A percentile compares a stretch with the other conserved stretches of the same genome.
Evolutionary conservation across 2,113 vertebrate genomes (phyloP).

Genomic region (Centropus unirufus): DNA sequence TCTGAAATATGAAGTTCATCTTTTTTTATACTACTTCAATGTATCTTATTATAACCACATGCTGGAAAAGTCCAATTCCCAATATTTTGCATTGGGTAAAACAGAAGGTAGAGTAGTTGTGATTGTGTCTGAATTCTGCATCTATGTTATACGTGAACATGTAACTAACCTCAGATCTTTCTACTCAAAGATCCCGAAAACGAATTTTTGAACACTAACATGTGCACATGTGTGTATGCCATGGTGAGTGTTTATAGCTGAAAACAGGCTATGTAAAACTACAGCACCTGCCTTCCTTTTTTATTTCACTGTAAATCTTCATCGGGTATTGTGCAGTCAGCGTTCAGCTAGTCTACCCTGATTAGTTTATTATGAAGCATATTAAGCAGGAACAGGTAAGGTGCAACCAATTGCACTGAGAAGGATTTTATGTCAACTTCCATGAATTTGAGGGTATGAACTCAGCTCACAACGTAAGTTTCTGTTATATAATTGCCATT

Average conservation of each 20-base stretch:
- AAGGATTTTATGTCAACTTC: constrained; percentile 60
- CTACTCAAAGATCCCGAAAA: not conserved
- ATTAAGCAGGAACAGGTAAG: constrained; percentile 39
- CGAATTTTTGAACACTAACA: not conserved
- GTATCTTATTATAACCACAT: not conserved
- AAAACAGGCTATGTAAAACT: not conserved
- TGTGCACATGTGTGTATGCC: accelerated
- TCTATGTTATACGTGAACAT: accelerated
- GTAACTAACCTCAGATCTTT: not conserved
- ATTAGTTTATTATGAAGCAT: constrained; percentile 22
- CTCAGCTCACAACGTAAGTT: constrained; percentile 24
- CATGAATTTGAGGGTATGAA: not conserved
- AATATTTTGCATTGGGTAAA: not conserved
- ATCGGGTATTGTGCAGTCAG: not conserved
- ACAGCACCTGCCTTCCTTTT: not conserved
- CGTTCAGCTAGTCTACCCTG: constrained; percentile 12
- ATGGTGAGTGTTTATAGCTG: not conserved
- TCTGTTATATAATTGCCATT: constrained; percentile 51
- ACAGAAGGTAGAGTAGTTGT: not conserved
- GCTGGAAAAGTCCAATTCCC: not conserved
- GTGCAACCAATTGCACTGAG: constrained; percentile 8
- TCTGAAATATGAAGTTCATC: not conserved
- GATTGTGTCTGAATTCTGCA: not conserved
- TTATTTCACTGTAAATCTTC: not conserved
- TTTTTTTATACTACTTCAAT: not conserved